These are phyloP conservation scores for Mesochorus sp. DNA, from an alignment of 2,888 invertebrate genomes.

Conservation along the genomic window DNA sequence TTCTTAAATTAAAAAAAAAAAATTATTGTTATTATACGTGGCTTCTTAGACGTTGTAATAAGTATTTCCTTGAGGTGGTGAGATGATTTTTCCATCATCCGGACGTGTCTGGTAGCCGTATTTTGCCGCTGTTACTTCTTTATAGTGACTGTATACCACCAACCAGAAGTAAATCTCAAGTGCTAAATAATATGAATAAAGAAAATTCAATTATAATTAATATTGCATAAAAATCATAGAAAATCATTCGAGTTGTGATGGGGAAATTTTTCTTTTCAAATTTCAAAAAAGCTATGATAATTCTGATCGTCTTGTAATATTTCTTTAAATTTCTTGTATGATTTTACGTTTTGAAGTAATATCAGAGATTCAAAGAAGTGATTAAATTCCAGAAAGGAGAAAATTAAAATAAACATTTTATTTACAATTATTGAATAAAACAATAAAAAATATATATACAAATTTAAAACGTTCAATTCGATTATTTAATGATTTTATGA, in stretches of 20 bases:
- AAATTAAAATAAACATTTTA: no score
- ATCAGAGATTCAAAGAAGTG: no score
- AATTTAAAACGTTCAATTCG: background rate
- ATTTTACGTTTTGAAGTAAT: no score
- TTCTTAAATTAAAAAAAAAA: no score
- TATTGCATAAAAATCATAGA: background rate
- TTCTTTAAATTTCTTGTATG: no score
- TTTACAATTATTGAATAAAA: background rate
- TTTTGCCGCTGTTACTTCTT: constrained; percentile 29
- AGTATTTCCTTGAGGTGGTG: background rate
- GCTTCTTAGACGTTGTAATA: constrained; percentile 19
- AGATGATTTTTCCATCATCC: background rate
- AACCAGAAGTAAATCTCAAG: constrained; percentile 45
- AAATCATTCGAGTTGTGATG: no score
- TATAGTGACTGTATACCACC: constrained; percentile 50
- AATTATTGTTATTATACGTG: no score
- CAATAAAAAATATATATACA: background rate
- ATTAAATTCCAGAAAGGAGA: no score
- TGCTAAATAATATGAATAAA: constrained; percentile 29
- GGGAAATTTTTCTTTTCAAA: no score
- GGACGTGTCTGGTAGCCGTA: constrained; percentile 10
- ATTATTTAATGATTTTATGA: no score
- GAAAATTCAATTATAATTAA: background rate
- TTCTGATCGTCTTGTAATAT: no score
- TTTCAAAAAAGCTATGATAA: background rate